phyloP scores from a whole-genome alignment of 2,888 invertebrate genomes.

The Caenorhabditis angaria region DNA sequence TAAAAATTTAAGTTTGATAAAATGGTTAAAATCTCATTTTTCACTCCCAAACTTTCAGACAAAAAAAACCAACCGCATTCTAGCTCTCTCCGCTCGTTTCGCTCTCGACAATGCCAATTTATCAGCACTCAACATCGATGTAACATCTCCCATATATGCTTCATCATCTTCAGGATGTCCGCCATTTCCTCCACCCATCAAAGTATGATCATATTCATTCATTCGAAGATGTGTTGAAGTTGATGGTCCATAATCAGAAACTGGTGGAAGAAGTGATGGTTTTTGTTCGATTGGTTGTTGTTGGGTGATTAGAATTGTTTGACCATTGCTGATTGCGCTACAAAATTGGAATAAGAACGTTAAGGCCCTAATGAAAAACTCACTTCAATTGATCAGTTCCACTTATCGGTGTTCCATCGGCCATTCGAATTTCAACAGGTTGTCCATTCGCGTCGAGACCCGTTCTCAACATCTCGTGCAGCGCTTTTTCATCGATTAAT shows the following conservation, averaged over 20 bases:
- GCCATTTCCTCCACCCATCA: no score
- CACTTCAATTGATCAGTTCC: conserved; percentile 20
- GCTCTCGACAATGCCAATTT: conserved; percentile 20
- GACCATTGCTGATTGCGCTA: conserved; percentile 24
- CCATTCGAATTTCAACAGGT: conserved; percentile 42
- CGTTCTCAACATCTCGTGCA: conserved; percentile 43
- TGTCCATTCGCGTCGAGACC: conserved; percentile 43
- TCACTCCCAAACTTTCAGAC: no score
- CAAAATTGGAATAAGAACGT: neutral
- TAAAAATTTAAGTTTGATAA: no score
- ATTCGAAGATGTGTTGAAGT: neutral
- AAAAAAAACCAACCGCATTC: no score
- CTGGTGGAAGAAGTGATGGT: neutral
- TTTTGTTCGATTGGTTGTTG: conserved; percentile 10
- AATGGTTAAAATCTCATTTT: no score
- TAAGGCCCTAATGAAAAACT: no score
- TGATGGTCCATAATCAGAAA: neutral
- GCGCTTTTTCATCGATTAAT: conserved; percentile 46
- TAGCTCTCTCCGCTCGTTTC: conserved; percentile 43
- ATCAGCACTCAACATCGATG: neutral
- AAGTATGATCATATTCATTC: neutral
- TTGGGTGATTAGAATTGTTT: conserved; percentile 33
- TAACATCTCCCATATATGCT: neutral
- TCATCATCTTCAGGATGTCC: conserved; percentile 6
- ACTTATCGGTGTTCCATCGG: conserved; percentile 32